phyloP scores from a whole-genome alignment of 2,797 vertebrate genomes.

The Gambusia yucatana region DNA sequence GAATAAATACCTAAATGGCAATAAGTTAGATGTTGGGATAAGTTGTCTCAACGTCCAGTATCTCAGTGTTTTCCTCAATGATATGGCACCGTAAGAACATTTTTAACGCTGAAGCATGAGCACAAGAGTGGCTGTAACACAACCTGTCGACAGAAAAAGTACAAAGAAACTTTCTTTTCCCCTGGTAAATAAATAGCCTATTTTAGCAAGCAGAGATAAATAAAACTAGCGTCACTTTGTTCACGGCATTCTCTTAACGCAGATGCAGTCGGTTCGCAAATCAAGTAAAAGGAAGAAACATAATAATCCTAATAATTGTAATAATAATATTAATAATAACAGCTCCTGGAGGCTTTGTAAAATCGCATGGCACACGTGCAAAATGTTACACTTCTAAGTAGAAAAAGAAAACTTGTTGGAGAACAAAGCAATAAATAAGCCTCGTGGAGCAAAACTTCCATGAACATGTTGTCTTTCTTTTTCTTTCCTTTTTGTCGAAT shows the following conservation, averaged over 20 bases:
- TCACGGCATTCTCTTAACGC: conserved; percentile 81
- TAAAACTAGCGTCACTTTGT: conserved; percentile 76
- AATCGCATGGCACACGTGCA: conserved; percentile 84
- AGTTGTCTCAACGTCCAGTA: conserved; percentile 40
- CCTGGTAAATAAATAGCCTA: conserved; percentile 81
- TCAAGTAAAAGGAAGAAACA: conserved; percentile 69
- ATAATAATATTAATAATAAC: conserved; percentile 16
- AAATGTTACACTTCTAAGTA: conserved; percentile 72
- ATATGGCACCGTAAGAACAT: conserved; percentile 82
- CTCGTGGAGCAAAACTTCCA: conserved; percentile 75
- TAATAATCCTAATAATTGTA: conserved; percentile 16
- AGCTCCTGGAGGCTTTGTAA: conserved; percentile 61
- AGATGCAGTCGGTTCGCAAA: conserved; percentile 77
- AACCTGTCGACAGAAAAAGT: conserved; percentile 72
- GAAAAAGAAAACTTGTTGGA: conserved; percentile 66
- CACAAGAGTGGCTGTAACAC: conserved; percentile 69
- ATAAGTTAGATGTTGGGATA: conserved; percentile 74
- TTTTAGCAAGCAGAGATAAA: conserved; percentile 84
- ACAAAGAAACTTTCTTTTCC: conserved; percentile 54
- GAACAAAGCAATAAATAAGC: conserved; percentile 76
- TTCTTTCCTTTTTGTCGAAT: conserved; percentile 68
- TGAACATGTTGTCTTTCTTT: conserved; percentile 57
- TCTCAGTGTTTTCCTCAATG: conserved; percentile 67
- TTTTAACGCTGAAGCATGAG: conserved; percentile 72
- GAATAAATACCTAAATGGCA: conserved; percentile 75